Base-by-base conservation (phyloP, 1,140 invertebrate species). In the Drosophila carrolli region DNA sequence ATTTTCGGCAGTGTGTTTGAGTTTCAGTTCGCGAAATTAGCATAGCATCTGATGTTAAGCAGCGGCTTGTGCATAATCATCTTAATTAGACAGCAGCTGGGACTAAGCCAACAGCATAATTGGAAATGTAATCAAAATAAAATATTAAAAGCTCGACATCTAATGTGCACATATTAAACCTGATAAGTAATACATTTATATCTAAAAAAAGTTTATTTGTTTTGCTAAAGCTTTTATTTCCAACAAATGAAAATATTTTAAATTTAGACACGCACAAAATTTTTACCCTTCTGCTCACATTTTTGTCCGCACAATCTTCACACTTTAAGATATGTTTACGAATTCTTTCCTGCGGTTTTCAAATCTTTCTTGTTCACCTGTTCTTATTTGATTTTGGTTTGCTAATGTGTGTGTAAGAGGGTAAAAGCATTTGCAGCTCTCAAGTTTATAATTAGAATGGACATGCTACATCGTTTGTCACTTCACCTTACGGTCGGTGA, bases 1-100 rank as follows among this genome's bases (percentile, higher is more conserved):
- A 14, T 32, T 40, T 54, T 27, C 10, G 41, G 23, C 32, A 38
- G 9, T 55, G 27, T 57, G 16, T 70, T 57, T n/a, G 6, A 41
- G 41, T 66, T 13, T 38, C 14, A 8, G n/a, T n/a, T 13, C 27
- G 9, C 10, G 14, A 57, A 58, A 72, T 72, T 72, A 71, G 66
- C 68, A 58, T 58, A 71, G 43, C 51, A 71, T 53, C 65, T 72
- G 53, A 70, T 67, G 50, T 38, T 50, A 60, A 27, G 16, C 60
- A 41, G 44, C 63, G 61, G 27, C 60, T 41, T 66, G 14, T 50
- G 63, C 60, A 7, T 60, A 60, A 29, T 40, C 14, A 27, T 16
- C 38, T 46, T 71, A 72, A 71, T 72, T 72, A 71, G 44, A 57
- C 29, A 8, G 27, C 67, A 48, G 53, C 11, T 47, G 65, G 23